Conservation (phyloP, 2,113 vertebrate species). For the Lophius piscatorius region DNA sequence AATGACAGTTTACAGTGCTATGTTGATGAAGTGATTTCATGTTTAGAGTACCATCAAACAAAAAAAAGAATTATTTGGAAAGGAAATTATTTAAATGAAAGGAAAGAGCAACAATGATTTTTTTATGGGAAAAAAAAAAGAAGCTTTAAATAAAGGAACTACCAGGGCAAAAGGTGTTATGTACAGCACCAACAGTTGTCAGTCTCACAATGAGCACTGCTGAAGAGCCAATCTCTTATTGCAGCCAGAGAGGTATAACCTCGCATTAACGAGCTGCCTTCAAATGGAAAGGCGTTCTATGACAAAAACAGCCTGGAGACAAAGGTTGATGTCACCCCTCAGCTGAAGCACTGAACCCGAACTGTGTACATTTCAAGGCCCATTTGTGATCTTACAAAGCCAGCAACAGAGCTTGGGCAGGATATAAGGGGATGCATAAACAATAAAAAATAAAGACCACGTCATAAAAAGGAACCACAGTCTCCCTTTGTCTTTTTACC, state of each 20-base stretch:
- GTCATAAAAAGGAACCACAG: slow-evolving; percentile 57
- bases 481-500: slow-evolving; percentile 52
- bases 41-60: slow-evolving; percentile 33
- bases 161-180: slow-evolving; percentile 77
- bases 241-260: slow-evolving; percentile 71
- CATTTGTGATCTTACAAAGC: slow-evolving; percentile 72
- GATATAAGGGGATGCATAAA: slow-evolving; percentile 58
- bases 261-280: slow-evolving; percentile 74
- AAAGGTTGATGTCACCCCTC: slow-evolving; percentile 74
- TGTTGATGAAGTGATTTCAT: slow-evolving; percentile 46
- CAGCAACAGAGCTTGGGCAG: slow-evolving; percentile 30
- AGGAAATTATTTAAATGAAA: slow-evolving; percentile 63
- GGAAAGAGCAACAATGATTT: slow-evolving; percentile 69
- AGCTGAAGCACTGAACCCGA: slow-evolving; percentile 67
- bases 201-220: slow-evolving; percentile 75
- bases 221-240: slow-evolving; percentile 81
- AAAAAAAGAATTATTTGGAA: slow-evolving; percentile 45
- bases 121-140: slow-evolving; percentile 50
- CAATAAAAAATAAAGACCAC: slow-evolving; percentile 58
- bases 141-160: slow-evolving; percentile 70
- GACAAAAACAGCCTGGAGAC: slow-evolving; percentile 65
- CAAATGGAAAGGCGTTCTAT: slow-evolving; percentile 61
- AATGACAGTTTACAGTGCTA: slow-evolving; percentile 30
- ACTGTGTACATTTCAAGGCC: slow-evolving; percentile 73
- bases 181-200: slow-evolving; percentile 82